A percentile compares a stretch with the other conserved stretches of the same genome.
Evolutionary conservation across 2,113 vertebrate genomes (phyloP).

Genomic region (Myrmecobius fasciatus): DNA sequence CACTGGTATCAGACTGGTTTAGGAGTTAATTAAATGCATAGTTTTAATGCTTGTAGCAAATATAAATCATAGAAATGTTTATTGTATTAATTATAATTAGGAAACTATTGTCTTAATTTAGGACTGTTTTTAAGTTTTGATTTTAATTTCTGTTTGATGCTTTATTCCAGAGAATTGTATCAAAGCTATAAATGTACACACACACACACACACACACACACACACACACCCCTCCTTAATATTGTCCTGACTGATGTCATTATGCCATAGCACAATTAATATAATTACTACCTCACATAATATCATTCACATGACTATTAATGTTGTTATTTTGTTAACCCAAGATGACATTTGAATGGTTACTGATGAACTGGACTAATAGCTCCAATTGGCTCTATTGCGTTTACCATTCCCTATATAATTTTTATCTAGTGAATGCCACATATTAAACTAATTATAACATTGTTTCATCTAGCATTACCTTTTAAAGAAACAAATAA

Average conservation of each 20-base stretch:
- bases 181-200: not conserved
- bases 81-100: not conserved
- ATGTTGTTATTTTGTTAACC: not conserved
- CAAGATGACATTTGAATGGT: not conserved
- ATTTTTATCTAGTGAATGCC: not conserved
- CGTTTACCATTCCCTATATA: not conserved
- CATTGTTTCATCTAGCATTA: not conserved
- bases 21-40: not conserved
- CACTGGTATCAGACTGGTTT: not conserved
- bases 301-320: not conserved
- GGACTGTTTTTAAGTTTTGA: fast-evolving
- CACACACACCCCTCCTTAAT: not conserved
- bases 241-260: not conserved
- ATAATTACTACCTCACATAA: not conserved
- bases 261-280: not conserved
- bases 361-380: not conserved
- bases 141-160: not conserved
- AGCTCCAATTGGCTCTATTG: not conserved
- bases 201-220: too few relatives aligned
- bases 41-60: not conserved
- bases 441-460: not conserved
- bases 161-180: not conserved
- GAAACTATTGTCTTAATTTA: not conserved
- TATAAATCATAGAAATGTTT: not conserved
- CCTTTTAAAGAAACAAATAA: not conserved